These are phyloP conservation scores for Aegithalos caudatus DNA, from an alignment of 2,113 vertebrate genomes.

Conservation along the genomic window DNA sequence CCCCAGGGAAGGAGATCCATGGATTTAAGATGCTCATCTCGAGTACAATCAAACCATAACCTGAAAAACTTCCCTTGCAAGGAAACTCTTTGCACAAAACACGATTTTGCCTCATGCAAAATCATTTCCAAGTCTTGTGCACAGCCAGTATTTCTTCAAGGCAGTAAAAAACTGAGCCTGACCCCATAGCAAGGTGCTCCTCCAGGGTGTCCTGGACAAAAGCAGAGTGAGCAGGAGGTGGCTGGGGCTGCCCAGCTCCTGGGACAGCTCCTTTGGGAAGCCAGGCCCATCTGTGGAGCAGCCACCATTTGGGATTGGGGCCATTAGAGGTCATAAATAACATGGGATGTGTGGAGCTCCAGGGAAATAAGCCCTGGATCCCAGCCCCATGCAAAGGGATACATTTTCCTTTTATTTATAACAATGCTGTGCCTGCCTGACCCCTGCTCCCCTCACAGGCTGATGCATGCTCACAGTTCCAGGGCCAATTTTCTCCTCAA, in stretches of 20 bases:
- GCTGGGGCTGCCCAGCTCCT: background rate
- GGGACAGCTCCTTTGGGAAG: background rate
- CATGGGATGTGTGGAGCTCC: background rate
- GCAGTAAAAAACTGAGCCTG: background rate
- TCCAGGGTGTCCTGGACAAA: background rate
- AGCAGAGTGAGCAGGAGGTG: background rate
- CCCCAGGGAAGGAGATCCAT: background rate
- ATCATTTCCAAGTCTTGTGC: background rate
- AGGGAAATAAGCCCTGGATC: conserved; percentile 28
- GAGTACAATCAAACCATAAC: background rate
- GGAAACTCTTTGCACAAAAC: background rate
- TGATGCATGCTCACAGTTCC: background rate
- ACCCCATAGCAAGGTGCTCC: background rate
- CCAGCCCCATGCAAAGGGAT: background rate
- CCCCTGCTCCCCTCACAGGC: background rate
- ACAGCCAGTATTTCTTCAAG: background rate
- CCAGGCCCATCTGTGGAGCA: conserved; percentile 23
- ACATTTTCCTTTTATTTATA: conserved; percentile 15
- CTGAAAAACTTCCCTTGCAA: background rate
- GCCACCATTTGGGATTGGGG: conserved; percentile 7
- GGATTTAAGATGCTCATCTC: background rate
- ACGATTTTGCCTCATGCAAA: background rate
- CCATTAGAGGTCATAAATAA: conserved; percentile 56
- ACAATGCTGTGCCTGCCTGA: background rate
- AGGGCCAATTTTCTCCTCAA: background rate